Base-by-base conservation (phyloP, 2,888 invertebrate species). In the Polymixis lichenea region DNA sequence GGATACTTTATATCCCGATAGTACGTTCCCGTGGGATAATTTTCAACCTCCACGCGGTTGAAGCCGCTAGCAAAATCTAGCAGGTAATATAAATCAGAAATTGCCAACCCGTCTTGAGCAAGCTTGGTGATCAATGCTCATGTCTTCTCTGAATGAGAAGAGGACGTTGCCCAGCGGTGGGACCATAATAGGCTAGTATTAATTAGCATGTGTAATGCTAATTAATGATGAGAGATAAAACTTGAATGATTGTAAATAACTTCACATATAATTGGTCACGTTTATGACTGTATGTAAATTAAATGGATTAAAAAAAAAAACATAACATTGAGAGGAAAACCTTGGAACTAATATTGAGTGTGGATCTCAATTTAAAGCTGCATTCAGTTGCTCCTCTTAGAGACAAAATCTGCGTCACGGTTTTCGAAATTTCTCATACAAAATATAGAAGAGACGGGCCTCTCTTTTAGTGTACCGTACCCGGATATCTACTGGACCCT, bases 221-320 rank as follows among this genome's bases (percentile, higher is more conserved):
- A 9, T 32, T 32, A 38, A 38, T 75, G n/a, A 65, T 9, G 28
- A n/a, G 9, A 38, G 15, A 66, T 77, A 58, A 17, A 51, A 28
- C 43, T 56, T 46, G 46, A 64, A 53, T 77, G 72, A 71, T 78
- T 78, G 51, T 71, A 64, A 58, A 64, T 58, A 71, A 32, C 49
- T 56, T 62, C 38, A 69, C 11, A 15, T 56, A 32, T 32, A 32
- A 22, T 53, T 53, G 58, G 46, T 71, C 58, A 71, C 72, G 64
- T 77, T 51, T 78, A 28, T 58, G n/a, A n/a, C n/a, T n/a, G 32
- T 58, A 60, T 79, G 53, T 38, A 60, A 77, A 64, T 65, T 4
- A 28, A n/a, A 62, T 28, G 43, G 7, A 58, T 17, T 58, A 17
- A 64, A 71, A 51, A 78, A 56, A 62, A 6, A 55, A 15, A 51